Evolutionary conservation across 2,888 invertebrate genomes (phyloP).

Genomic region (Amiota communis): DNA sequence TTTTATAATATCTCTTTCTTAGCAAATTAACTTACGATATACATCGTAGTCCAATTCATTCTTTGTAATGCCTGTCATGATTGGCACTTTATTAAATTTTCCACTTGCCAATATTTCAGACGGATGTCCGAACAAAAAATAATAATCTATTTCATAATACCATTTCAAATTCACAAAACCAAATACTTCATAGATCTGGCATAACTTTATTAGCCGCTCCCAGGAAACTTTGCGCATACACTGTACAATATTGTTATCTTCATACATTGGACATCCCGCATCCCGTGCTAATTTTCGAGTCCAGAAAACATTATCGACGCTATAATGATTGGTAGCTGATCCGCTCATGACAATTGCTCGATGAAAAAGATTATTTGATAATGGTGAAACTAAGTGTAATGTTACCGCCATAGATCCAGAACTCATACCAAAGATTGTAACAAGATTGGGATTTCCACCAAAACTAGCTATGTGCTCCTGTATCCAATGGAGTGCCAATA

Average conservation of each 20-base stretch:
- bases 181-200: slow-evolving; percentile 58
- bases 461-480: slow-evolving; percentile 78
- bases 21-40: slow-evolving; percentile 58
- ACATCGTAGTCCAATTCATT: slow-evolving; percentile 75
- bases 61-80: slow-evolving; percentile 77
- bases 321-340: slow-evolving; percentile 75
- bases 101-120: slow-evolving; percentile 74
- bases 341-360: slow-evolving; percentile 80
- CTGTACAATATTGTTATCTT: slow-evolving; percentile 74
- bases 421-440: slow-evolving; percentile 78
- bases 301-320: slow-evolving; percentile 74
- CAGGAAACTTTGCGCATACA: slow-evolving; percentile 73
- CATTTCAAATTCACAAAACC: slow-evolving; percentile 62
- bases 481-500: slow-evolving; percentile 79
- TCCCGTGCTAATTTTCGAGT: slow-evolving; percentile 77
- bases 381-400: slow-evolving; percentile 77
- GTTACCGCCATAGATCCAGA: slow-evolving; percentile 74
- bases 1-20: too few species aligned
- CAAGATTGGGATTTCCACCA: slow-evolving; percentile 78
- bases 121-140: slow-evolving; percentile 77
- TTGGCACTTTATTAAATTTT: slow-evolving; percentile 76
- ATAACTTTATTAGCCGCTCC: slow-evolving; percentile 54
- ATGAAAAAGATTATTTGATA: slow-evolving; percentile 80
- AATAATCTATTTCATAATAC: slow-evolving; percentile 77
- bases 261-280: slow-evolving; percentile 76